A percentile compares a stretch with the other conserved stretches of the same genome.
Conservation (phyloP, 1,140 invertebrate genomes). For the Carcinoscorpius rotundicauda region DNA sequence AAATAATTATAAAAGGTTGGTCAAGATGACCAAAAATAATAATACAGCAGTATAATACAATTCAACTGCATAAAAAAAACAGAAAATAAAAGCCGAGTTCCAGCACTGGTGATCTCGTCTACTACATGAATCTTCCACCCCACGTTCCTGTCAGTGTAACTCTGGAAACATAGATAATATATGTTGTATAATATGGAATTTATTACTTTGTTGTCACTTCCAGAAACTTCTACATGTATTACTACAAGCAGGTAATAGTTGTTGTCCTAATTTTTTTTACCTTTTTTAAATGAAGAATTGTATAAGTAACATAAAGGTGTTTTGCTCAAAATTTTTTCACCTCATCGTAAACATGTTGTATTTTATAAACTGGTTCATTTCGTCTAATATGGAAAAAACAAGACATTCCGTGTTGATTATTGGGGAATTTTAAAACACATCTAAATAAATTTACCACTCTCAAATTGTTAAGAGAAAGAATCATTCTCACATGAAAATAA, state of each 20-base stretch:
- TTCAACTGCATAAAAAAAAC: background rate
- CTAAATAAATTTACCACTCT: too few relatives aligned
- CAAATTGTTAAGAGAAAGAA: too few relatives aligned
- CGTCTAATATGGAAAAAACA: too few relatives aligned
- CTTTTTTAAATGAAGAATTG: too few relatives aligned
- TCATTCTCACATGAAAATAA: too few relatives aligned
- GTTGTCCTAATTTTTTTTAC: too few relatives aligned
- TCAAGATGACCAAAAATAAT: conserved; percentile 1
- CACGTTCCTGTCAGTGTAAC: conserved; percentile 80
- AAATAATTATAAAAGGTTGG: conserved; percentile 1
- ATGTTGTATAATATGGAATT: background rate
- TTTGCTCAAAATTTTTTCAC: too few relatives aligned
- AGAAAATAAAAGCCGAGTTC: background rate
- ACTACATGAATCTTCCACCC: conserved; percentile 79
- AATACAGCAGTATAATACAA: background rate
- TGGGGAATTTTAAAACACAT: too few relatives aligned
- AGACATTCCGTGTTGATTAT: too few relatives aligned
- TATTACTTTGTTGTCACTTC: background rate
- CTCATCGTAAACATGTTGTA: too few relatives aligned
- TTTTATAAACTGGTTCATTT: too few relatives aligned
- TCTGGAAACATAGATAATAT: conserved; percentile 42
- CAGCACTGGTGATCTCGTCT: conserved; percentile 36
- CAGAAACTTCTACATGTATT: conserved; percentile 2
- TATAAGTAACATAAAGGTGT: too few relatives aligned
- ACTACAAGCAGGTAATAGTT: background rate